Percentiles rank a stretch among this genome's conserved stretches.
phyloP scores from a whole-genome alignment of 2,113 vertebrate species.

The Psophia crepitans region DNA sequence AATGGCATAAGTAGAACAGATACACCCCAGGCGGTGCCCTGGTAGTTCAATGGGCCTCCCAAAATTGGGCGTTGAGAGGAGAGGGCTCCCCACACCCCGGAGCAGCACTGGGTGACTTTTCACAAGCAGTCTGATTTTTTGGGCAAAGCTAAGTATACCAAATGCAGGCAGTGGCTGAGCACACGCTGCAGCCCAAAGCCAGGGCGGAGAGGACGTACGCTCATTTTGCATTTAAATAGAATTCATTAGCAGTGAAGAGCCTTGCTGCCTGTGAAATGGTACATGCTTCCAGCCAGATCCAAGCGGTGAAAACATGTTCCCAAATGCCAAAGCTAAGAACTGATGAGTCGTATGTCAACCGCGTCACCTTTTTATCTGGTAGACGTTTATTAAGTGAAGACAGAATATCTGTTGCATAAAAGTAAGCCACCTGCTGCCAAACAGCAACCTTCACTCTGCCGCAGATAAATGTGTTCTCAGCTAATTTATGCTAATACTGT shows the following conservation, averaged over 20 bases:
- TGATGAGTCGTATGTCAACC: slow-evolving; percentile 51
- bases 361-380: slow-evolving; percentile 34
- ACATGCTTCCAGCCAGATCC: not conserved
- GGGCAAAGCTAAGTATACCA: not conserved
- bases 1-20: not conserved
- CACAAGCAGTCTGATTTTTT: not conserved
- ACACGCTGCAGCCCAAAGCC: not conserved
- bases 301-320: not conserved
- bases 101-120: not conserved
- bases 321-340: slow-evolving; percentile 61
- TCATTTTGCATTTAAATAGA: not conserved
- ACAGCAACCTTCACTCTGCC: slow-evolving; percentile 22
- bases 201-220: not conserved
- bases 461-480: not conserved
- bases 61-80: not conserved
- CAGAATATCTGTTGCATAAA: slow-evolving; percentile 13
- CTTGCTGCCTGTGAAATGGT: slow-evolving; percentile 27
- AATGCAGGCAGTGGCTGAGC: not conserved
- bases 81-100: not conserved
- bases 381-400: slow-evolving; percentile 43
- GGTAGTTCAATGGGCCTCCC: fast-evolving
- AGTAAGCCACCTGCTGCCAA: slow-evolving; percentile 39
- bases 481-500: slow-evolving; percentile 16
- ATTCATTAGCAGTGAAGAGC: slow-evolving; percentile 19
- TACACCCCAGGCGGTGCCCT: fast-evolving